Conservation (phyloP, 2,888 invertebrate genomes). For the Acrobasis suavella region DNA sequence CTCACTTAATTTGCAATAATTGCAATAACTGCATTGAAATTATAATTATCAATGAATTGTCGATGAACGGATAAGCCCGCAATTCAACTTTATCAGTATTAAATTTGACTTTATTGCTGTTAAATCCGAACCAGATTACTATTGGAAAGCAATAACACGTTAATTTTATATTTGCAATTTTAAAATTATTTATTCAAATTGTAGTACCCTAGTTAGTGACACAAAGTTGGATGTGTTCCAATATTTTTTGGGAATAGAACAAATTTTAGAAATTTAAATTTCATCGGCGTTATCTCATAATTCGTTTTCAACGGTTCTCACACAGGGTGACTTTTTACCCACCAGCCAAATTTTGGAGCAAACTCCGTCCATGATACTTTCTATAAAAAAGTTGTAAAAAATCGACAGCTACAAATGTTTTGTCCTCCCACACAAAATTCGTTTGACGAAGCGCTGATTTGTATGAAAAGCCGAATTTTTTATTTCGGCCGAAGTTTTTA, state of each 20-base stretch:
- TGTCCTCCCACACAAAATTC: no score
- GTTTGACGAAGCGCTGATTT: no score
- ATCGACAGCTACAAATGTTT: no score
- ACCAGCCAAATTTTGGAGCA: no score
- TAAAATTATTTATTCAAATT: constrained; percentile 5
- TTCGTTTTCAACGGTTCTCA: no score
- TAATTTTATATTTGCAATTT: constrained; percentile 9
- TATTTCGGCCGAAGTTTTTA: no score
- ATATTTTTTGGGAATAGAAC: neutral
- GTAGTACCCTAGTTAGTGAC: neutral
- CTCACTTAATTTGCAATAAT: constrained; percentile 1
- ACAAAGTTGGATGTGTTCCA: neutral
- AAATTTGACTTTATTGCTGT: constrained; percentile 11
- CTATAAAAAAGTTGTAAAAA: no score
- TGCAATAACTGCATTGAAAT: constrained; percentile 10
- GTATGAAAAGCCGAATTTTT: no score
- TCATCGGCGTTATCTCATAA: no score
- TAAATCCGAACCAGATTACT: constrained; percentile 2
- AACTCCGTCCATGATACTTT: no score
- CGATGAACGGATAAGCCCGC: constrained; percentile 3
- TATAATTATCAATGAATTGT: constrained; percentile 12
- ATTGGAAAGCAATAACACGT: constrained; percentile 12
- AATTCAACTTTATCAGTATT: constrained; percentile 12
- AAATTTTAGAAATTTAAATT: neutral
- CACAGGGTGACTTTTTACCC: no score